Evolutionary conservation across 23 tunicate species (phyloP).

Genomic region (Corella eumyota): DNA sequence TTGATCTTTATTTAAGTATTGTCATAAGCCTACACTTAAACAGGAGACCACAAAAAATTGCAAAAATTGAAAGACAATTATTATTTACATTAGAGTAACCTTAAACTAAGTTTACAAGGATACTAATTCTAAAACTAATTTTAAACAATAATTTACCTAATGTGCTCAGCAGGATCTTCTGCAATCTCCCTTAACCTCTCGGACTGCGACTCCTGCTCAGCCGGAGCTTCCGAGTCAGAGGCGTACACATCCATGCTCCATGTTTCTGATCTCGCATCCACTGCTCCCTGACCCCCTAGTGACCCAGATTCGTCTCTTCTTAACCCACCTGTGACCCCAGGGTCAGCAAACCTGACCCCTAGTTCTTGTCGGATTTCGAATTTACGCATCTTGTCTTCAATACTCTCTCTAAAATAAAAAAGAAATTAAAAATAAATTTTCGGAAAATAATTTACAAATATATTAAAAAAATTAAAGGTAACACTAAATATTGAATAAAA

Average conservation of each 20-base stretch:
- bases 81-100: too few species aligned
- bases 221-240: conserved; percentile 71
- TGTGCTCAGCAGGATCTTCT: conserved; percentile 62
- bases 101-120: too few species aligned
- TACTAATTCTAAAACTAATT: too few species aligned
- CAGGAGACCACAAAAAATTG: too few species aligned
- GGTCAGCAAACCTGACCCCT: conserved; percentile 85
- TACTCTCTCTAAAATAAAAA: conserved; percentile 39
- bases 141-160: conserved; percentile 25
- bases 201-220: conserved; percentile 63
- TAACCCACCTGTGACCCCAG: conserved; percentile 41
- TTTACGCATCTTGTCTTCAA: conserved; percentile 96
- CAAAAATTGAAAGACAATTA: too few species aligned
- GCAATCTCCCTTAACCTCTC: conserved; percentile 66
- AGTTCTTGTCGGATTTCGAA: conserved; percentile 85
- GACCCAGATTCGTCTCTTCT: conserved; percentile 14
- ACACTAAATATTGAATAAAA: neutral
- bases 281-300: conserved; percentile 4
- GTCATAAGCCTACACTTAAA: too few species aligned
- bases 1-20: too few species aligned
- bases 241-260: conserved; percentile 99
- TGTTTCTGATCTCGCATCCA: conserved; percentile 80
- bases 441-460: neutral
- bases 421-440: neutral
- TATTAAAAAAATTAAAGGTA: neutral